A percentile compares a stretch with the other conserved stretches of the same genome.
phyloP scores from a whole-genome alignment of 1,140 invertebrate genomes.

The Argopecten irradians region DNA sequence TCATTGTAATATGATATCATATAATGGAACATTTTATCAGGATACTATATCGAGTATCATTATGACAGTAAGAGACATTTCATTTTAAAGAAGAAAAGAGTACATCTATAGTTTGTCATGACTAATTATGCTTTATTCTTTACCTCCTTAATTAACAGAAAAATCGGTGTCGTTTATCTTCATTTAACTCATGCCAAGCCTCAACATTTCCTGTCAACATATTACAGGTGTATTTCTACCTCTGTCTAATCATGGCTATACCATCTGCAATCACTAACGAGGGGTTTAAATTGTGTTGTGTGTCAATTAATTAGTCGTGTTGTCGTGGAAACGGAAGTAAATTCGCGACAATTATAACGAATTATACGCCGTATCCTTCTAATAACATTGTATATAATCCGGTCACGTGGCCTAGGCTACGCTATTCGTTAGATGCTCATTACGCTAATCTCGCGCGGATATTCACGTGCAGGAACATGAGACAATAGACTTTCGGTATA shows the following conservation, averaged over 20 bases:
- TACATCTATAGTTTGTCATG: too few relatives aligned
- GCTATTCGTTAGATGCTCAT: background rate
- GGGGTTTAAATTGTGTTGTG: background rate
- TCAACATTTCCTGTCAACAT: too few relatives aligned
- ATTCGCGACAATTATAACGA: background rate
- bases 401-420: background rate
- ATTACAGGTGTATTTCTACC: background rate
- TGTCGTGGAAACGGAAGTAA: background rate
- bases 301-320: background rate
- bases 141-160: too few relatives aligned
- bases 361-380: background rate
- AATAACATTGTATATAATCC: background rate
- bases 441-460: background rate
- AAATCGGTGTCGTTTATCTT: too few relatives aligned
- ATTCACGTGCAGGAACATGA: background rate
- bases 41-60: too few relatives aligned
- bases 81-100: too few relatives aligned
- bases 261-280: background rate
- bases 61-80: too few relatives aligned
- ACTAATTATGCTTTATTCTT: too few relatives aligned
- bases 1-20: too few relatives aligned
- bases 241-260: background rate
- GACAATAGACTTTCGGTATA: background rate
- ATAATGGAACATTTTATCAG: too few relatives aligned
- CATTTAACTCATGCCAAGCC: too few relatives aligned